Evolutionary conservation across 2,113 vertebrate genomes (phyloP).

Genomic region (Nothobranchius furzeri): DNA sequence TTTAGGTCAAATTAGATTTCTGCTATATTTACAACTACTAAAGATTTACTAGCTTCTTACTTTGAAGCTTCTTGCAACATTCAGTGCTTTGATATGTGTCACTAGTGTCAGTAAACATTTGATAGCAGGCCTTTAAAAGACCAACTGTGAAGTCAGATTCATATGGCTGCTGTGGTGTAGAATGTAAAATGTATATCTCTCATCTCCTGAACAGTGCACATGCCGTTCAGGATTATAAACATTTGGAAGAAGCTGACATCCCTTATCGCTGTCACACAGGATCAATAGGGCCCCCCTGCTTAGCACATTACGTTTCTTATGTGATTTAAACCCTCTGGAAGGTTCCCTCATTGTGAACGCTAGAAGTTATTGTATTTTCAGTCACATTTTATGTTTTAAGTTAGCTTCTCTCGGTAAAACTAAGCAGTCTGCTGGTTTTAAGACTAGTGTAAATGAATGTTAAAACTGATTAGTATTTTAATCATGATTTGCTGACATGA

Average conservation of each 20-base stretch:
- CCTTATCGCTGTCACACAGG: constrained; percentile 49
- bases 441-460: constrained; percentile 16
- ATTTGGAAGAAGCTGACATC: constrained; percentile 38
- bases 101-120: neutral
- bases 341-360: neutral
- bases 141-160: constrained; percentile 3
- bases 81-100: neutral
- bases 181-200: constrained; percentile 27
- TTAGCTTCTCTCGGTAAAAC: constrained; percentile 2
- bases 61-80: neutral
- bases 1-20: no score
- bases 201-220: constrained; percentile 12
- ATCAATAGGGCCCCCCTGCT: constrained; percentile 58
- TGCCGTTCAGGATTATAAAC: constrained; percentile 49
- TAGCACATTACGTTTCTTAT: constrained; percentile 50
- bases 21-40: neutral
- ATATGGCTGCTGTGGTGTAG: constrained; percentile 11
- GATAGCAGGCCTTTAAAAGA: constrained; percentile 8
- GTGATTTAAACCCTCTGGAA: constrained; percentile 19
- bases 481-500: constrained; percentile 50
- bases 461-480: constrained; percentile 26
- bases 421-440: constrained; percentile 13
- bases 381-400: neutral
- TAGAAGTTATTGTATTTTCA: constrained; percentile 1
- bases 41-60: neutral